These are phyloP conservation scores for Litocranius walleri DNA, from an alignment of 2,113 vertebrate species.

Conservation along the genomic window DNA sequence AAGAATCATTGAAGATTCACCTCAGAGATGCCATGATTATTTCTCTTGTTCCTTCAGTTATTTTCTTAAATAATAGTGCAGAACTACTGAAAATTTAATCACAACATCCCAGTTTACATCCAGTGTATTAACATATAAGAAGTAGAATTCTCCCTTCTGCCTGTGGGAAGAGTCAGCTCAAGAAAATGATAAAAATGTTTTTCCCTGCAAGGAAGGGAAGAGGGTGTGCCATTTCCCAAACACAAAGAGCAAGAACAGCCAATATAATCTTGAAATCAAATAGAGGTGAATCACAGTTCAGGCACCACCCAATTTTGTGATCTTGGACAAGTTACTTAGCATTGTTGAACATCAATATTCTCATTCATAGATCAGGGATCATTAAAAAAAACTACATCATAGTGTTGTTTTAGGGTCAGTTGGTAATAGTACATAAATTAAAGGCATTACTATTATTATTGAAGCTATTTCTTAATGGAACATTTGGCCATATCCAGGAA, in stretches of 20 bases:
- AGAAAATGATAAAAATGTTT: neutral
- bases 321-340: neutral
- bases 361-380: neutral
- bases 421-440: neutral
- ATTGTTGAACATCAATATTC: neutral
- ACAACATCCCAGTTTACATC: neutral
- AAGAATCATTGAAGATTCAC: neutral
- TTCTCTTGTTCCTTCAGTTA: constrained; percentile 37
- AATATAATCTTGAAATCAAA: neutral
- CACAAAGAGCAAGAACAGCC: neutral
- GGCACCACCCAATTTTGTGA: neutral
- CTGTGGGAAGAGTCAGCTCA: neutral
- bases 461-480: neutral
- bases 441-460: neutral
- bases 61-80: constrained; percentile 35
- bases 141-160: neutral
- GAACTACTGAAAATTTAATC: constrained; percentile 17
- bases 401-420: neutral
- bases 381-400: neutral
- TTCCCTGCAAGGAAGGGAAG: neutral
- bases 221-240: neutral
- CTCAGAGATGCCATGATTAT: constrained; percentile 32
- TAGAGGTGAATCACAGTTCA: neutral
- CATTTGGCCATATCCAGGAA: neutral
- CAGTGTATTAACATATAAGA: neutral